These are phyloP conservation scores for Serranus cabrilla DNA, from an alignment of 2,797 vertebrate species.

Conservation along the genomic window DNA sequence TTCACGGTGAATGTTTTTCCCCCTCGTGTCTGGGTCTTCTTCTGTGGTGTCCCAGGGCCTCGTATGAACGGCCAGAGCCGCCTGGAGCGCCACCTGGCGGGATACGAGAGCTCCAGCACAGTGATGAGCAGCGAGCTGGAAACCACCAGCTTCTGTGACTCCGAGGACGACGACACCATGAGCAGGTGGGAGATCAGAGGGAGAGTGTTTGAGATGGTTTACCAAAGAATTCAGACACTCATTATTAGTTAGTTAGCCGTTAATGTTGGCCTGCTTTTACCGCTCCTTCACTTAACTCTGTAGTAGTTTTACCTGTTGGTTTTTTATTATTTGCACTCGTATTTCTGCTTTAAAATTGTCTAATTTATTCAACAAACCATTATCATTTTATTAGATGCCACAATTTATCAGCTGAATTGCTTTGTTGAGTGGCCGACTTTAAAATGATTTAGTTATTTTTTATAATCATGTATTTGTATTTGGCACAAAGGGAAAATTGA, in stretches of 20 bases:
- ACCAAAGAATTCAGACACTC: not conserved
- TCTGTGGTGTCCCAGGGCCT: slow-evolving; percentile 75
- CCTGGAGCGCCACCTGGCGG: slow-evolving; percentile 91
- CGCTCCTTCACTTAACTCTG: too few species aligned
- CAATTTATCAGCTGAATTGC: too few species aligned
- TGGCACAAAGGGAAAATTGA: too few species aligned
- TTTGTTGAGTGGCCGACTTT: too few species aligned
- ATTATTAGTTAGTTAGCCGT: too few species aligned
- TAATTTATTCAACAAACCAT: too few species aligned
- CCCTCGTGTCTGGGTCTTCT: not conserved
- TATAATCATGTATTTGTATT: too few species aligned
- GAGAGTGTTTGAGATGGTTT: not conserved
- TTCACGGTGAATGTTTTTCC: not conserved
- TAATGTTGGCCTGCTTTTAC: not conserved
- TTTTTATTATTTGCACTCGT: too few species aligned
- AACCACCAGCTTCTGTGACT: slow-evolving; percentile 93
- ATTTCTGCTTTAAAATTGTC: too few species aligned
- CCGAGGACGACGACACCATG: slow-evolving; percentile 93
- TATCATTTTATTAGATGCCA: too few species aligned
- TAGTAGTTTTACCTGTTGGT: too few species aligned
- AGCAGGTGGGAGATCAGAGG: slow-evolving; percentile 85
- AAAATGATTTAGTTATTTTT: too few species aligned
- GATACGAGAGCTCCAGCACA: slow-evolving; percentile 93
- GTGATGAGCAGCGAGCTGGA: slow-evolving; percentile 95
- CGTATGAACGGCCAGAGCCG: slow-evolving; percentile 89